phyloP scores from a whole-genome alignment of 2,113 vertebrate genomes.

The Cyanoramphus novaezelandiae region DNA sequence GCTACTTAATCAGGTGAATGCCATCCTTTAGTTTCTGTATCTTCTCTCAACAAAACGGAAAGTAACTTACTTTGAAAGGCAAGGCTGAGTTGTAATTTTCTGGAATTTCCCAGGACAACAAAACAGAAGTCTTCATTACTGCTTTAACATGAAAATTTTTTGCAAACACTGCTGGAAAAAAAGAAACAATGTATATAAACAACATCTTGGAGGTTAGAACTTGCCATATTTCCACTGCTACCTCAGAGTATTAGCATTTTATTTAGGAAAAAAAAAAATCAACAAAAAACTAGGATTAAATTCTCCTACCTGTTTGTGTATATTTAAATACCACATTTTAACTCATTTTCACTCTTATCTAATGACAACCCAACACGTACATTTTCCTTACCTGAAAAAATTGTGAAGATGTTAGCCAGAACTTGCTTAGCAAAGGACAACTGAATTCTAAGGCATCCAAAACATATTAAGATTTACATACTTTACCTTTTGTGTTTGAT shows the following conservation, averaged over 20 bases:
- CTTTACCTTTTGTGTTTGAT: conserved; percentile 79
- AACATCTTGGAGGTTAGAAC: conserved; percentile 59
- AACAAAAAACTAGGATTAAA: background rate
- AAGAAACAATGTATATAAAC: conserved; percentile 92
- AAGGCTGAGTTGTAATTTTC: conserved; percentile 98
- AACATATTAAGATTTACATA: conserved; percentile 76
- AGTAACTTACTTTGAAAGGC: conserved; percentile 93
- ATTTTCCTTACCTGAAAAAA: conserved; percentile 79
- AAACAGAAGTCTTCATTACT: conserved; percentile 97
- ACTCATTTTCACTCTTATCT: conserved; percentile 16
- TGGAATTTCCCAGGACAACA: conserved; percentile 98
- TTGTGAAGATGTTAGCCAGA: conserved; percentile 71
- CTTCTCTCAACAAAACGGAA: background rate
- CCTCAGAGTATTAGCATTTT: background rate
- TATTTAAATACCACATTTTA: conserved; percentile 50
- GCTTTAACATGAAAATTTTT: conserved; percentile 99
- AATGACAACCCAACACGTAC: conserved; percentile 7
- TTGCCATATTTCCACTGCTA: conserved; percentile 22
- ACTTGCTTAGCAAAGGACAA: conserved; percentile 68
- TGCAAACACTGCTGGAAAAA: conserved; percentile 99
- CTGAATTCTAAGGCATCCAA: conserved; percentile 75
- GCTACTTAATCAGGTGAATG: background rate
- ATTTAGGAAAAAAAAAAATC: background rate
- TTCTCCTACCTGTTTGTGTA: conserved; percentile 68
- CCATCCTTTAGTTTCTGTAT: background rate